Base-by-base conservation (phyloP, 2,113 vertebrate species). In the Entomyzon cyanotis region DNA sequence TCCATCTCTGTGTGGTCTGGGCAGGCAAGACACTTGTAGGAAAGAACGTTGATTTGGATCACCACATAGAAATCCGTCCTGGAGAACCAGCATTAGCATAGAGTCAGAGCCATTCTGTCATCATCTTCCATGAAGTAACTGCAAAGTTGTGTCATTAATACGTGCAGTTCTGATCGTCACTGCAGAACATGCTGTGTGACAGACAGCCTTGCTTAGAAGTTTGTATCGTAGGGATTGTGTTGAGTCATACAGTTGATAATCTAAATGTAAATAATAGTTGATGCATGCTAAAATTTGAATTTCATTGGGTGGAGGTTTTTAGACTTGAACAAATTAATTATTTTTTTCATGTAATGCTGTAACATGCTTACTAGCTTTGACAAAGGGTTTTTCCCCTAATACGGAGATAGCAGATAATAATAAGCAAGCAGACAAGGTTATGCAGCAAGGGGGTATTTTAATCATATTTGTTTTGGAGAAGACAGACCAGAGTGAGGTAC, bases 211-310 rank as follows among this genome's bases (percentile, higher is more conserved):
- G 82, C 87, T 65, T 47, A 46, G 42, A 59, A 67, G 35, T 50
- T 67, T 90, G 25, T 44, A 4, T 76, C 33, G 47, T 46, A 20
- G 47, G 20, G n/a, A 44, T 47, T 64, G 33, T n/a, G 24, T 77
- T 90, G 78, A 90, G 50, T 88, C 84, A 77, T 64, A 19, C 1
- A 2, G 27, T 30, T 94, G 71, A 60, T 81, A 35, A 62, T 87
- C 85, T 60, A 85, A 85, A 88, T 90, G 47, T 85, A 93, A 85
- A 83, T 90, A 93, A 52, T 55, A 90, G 39, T 73, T 89, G 80
- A 78, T 68, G 52, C 8, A 22, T 2, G 3, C 69, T 52, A 88
- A 75, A 69, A 83, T 84, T 42, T 88, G 68, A 44, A 92, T 80
- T 83, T 88, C 50, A 74, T 80, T 80, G 59, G 42, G 39, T 58